phyloP scores from a whole-genome alignment of 2,113 vertebrate species.

The Promerops cafer region DNA sequence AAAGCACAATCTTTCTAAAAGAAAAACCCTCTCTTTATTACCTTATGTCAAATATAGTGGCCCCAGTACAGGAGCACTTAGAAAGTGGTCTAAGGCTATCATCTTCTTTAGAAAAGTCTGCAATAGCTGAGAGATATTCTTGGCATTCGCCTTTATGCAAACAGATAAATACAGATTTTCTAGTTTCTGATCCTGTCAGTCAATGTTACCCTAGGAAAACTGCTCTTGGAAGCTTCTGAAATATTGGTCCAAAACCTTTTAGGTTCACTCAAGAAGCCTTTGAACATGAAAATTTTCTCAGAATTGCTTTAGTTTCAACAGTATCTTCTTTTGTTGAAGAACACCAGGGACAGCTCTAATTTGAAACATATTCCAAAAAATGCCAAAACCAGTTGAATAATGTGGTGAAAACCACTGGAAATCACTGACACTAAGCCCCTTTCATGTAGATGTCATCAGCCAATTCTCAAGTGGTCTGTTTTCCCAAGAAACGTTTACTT shows the following conservation, averaged over 20 bases:
- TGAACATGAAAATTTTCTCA: background rate
- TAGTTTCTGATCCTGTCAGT: background rate
- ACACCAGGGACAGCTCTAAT: background rate
- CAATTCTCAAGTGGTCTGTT: background rate
- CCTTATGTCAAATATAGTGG: accelerated
- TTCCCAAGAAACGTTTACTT: background rate
- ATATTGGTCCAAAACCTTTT: background rate
- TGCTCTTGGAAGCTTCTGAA: background rate
- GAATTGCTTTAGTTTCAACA: background rate
- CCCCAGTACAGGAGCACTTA: background rate
- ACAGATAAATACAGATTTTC: background rate
- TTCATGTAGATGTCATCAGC: background rate
- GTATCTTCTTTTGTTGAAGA: background rate
- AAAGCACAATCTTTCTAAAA: background rate
- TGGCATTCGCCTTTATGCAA: background rate
- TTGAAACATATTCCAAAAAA: background rate
- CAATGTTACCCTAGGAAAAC: background rate
- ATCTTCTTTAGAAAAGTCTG: background rate
- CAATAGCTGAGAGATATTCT: background rate
- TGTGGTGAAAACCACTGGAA: background rate
- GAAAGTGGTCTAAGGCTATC: background rate
- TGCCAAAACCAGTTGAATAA: background rate
- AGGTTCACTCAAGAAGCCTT: background rate
- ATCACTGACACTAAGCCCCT: background rate
- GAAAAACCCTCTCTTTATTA: background rate